Conservation (phyloP, 2,797 vertebrate species). For the Bradypus variegatus region DNA sequence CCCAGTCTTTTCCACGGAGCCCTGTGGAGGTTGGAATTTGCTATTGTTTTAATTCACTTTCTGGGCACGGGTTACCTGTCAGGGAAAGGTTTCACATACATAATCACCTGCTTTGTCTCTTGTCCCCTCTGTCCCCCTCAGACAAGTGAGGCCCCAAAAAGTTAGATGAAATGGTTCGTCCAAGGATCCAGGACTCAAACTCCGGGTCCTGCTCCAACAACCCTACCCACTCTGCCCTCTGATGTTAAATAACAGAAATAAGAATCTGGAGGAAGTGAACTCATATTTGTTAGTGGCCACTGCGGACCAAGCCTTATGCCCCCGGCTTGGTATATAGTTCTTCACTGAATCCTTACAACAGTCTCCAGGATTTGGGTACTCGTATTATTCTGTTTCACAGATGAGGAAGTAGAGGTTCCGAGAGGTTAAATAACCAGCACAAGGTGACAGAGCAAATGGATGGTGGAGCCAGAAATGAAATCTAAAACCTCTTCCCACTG, state of each 20-base stretch:
- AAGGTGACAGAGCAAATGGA: background rate
- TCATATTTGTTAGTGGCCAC: rapidly evolving
- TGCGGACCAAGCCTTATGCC: background rate
- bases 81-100: background rate
- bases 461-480: background rate
- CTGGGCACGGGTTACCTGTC: background rate
- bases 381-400: background rate
- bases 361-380: background rate
- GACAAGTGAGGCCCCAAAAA: background rate
- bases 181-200: background rate
- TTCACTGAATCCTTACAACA: background rate
- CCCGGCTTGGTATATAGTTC: background rate
- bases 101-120: background rate
- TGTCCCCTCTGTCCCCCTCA: background rate
- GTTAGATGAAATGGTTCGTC: background rate
- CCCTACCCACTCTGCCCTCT: background rate
- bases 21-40: background rate
- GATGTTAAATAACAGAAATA: background rate
- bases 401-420: background rate
- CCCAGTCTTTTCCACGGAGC: background rate
- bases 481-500: background rate
- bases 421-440: background rate
- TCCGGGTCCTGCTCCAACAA: background rate
- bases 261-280: background rate
- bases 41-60: background rate